A percentile compares a stretch with the other conserved stretches of the same genome.
Evolutionary conservation across 1,140 invertebrate genomes (phyloP).

Genomic region (Hirudo medicinalis): DNA sequence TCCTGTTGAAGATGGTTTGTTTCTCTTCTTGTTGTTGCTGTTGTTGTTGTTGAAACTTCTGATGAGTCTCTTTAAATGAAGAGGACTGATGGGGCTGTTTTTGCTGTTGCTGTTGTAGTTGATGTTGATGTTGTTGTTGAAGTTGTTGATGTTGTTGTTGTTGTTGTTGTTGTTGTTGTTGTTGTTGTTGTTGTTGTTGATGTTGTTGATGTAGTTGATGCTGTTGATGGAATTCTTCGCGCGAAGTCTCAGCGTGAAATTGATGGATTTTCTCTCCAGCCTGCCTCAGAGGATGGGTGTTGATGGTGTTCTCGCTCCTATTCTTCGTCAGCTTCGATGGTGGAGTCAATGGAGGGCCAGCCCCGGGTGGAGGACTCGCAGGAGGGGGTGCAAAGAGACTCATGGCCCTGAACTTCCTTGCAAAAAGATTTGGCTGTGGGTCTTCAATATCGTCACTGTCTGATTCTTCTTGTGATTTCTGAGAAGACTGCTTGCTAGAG

Average conservation of each 20-base stretch:
- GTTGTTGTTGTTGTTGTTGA: background rate
- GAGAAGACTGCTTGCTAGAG: background rate
- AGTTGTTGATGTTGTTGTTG: background rate
- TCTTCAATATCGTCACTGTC: background rate
- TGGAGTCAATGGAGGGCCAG: too few relatives aligned
- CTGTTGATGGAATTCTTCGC: background rate
- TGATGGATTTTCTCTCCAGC: too few relatives aligned
- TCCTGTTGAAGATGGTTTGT: conserved; percentile 8
- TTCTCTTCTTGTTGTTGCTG: background rate
- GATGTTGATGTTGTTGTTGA: background rate
- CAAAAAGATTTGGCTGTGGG: background rate
- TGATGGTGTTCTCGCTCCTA: too few relatives aligned
- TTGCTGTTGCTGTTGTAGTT: background rate
- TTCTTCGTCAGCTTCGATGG: too few relatives aligned
- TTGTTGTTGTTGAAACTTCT: conserved; percentile 1
- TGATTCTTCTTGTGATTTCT: background rate
- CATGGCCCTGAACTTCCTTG: conserved; percentile 5
- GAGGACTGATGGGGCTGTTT: background rate
- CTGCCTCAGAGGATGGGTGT: too few relatives aligned
- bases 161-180: background rate
- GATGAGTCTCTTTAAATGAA: background rate
- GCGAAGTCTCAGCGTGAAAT: background rate
- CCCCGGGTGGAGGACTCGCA: background rate
- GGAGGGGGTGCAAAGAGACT: background rate
- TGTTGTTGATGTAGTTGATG: background rate